A percentile compares a stretch with the other conserved stretches of the same genome.
Evolutionary conservation across 1,140 invertebrate species (phyloP).

Genomic region (Nasonia giraulti): DNA sequence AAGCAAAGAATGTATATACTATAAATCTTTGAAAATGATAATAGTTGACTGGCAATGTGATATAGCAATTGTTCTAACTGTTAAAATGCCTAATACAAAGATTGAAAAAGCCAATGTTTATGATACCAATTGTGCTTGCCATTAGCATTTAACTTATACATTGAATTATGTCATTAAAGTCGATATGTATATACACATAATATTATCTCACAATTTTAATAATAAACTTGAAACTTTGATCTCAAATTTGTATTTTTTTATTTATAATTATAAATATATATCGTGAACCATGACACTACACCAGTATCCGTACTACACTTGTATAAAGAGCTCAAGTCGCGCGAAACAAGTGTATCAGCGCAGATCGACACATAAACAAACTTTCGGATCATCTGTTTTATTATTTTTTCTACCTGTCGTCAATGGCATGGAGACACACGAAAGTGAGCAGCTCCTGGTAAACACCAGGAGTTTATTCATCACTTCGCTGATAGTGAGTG

Average conservation of each 20-base stretch:
- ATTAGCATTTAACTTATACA: conserved; percentile 16
- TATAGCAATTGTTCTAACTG: background rate
- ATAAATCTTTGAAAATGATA: background rate
- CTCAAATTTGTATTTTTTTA: background rate
- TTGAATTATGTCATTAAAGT: background rate
- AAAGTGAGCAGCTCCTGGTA: background rate
- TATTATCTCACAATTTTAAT: background rate
- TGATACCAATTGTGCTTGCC: conserved; percentile 42
- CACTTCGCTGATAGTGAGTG: conserved; percentile 55
- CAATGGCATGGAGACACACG: conserved; percentile 17
- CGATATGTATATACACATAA: background rate
- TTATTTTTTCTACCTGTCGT: background rate
- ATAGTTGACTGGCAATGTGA: background rate
- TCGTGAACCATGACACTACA: too few relatives aligned
- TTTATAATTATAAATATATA: background rate
- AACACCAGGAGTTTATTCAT: conserved; percentile 48
- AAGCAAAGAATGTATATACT: background rate
- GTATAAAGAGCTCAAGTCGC: too few relatives aligned
- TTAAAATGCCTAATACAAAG: background rate
- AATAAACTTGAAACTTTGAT: conserved; percentile 1
- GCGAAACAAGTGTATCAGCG: background rate
- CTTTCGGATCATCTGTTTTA: background rate
- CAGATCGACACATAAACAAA: background rate
- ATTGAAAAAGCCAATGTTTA: conserved; percentile 35
- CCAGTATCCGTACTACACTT: too few relatives aligned